Evolutionary conservation across 2,888 invertebrate genomes (phyloP), one percentile per base, ranked within the genome.

Genomic region (Eilema caniola): DNA sequence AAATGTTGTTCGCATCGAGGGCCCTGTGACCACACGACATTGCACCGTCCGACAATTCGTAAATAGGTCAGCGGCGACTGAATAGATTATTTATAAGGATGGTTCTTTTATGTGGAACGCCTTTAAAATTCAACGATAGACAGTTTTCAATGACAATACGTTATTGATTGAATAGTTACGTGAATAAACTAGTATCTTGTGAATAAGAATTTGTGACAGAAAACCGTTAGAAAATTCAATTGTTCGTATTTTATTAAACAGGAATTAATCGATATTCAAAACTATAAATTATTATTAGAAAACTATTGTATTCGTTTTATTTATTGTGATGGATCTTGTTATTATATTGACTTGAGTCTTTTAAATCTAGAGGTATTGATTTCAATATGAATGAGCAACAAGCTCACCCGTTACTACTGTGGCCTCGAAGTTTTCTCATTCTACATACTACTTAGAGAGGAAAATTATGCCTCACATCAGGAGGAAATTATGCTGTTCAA

Each of bases 41-140:
- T 82, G 82, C 85, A 83, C 69, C 79, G 80, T 72, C 71, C 78
- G 72, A 78, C 81, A 72, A 63, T 69, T 70, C 73, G 80, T 81
- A 87, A 81, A 83, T 86, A 82, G 87, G 87, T 81, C 86, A 85
- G 41, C 72, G 69, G 65, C 70, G 71, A 83, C 70, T 81, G 83
- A 83, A 84, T 84, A 84, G 81, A 78, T 83, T 82, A 84, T 81
- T 83, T 82, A 84, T 81, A 77, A 84, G 76, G 74, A 84, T 84
- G 78, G 73, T 74, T 78, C 78, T 78, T 70, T 80, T 77, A 78
- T 75, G 62, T 73, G 72, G 71, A 62, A 66, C 67, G 67, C 71
- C 75, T 79, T 82, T 76, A 74, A 78, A 76, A 76, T 80, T 81
- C 74, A 78, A 79, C 74, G 72, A 74, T 78, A 78, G 69, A 70